phyloP scores from a whole-genome alignment of 2,888 invertebrate species.

The Leptarthrus brevirostris region DNA sequence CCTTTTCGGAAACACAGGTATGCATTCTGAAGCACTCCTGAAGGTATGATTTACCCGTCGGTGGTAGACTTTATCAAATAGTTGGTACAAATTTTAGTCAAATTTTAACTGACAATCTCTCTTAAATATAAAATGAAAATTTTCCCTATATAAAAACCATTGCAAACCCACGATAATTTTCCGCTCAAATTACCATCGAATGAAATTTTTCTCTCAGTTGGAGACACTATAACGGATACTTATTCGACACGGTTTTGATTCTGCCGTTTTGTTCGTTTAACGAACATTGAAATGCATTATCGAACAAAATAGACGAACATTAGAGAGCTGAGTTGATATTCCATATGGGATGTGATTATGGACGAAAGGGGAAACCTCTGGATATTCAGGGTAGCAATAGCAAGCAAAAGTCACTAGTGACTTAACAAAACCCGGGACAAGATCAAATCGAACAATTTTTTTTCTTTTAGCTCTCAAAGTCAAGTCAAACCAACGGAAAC shows the following conservation, averaged over 20 bases:
- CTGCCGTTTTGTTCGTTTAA: not conserved
- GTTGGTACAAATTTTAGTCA: no score
- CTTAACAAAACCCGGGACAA: slow-evolving; percentile 15
- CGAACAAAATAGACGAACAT: not conserved
- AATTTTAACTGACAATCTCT: no score
- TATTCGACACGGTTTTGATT: not conserved
- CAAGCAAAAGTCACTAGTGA: not conserved
- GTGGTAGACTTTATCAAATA: no score
- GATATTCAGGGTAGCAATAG: not conserved
- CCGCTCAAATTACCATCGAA: not conserved
- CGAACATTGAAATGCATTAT: not conserved
- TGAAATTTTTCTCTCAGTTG: not conserved
- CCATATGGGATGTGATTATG: not conserved
- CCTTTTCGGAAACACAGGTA: no score
- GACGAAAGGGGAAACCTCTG: not conserved
- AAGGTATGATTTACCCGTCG: no score
- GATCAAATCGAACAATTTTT: slow-evolving; percentile 39
- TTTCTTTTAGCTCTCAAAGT: not conserved
- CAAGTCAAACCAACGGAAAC: slow-evolving; percentile 25
- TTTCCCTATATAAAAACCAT: no score
- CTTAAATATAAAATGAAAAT: no score
- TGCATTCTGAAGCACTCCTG: no score
- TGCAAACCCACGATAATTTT: not conserved
- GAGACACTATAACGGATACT: not conserved
- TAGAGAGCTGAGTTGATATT: no score